phyloP scores from a whole-genome alignment of 1,140 invertebrate species.

The Hypsibius dujardini region DNA sequence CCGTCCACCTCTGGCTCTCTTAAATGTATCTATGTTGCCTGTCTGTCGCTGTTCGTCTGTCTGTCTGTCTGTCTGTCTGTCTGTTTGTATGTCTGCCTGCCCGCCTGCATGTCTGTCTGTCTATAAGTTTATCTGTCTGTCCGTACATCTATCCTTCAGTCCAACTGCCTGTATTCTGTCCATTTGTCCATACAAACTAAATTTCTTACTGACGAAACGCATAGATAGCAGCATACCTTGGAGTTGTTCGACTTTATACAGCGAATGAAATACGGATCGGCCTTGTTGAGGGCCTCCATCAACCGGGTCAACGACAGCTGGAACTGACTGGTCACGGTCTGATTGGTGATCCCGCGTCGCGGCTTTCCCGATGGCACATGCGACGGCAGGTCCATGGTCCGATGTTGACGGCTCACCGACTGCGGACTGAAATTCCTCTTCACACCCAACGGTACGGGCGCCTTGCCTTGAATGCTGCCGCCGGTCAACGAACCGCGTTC shows the following conservation, averaged over 20 bases:
- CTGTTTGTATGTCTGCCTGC: too few species aligned
- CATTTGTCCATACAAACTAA: conserved; percentile 17
- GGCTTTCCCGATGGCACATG: conserved; percentile 9
- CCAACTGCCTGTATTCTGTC: not conserved
- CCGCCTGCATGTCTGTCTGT: too few species aligned
- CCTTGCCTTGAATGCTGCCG: conserved; percentile 25
- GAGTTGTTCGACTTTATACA: conserved; percentile 88
- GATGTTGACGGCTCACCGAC: conserved; percentile 25
- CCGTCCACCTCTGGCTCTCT: too few species aligned
- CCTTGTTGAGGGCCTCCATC: conserved; percentile 81
- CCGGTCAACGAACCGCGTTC: conserved; percentile 26
- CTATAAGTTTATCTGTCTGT: too few species aligned
- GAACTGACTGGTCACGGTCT: conserved; percentile 82
- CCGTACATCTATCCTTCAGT: too few species aligned
- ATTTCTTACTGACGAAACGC: too few species aligned
- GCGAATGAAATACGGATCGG: conserved; percentile 87
- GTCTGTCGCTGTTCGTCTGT: too few species aligned
- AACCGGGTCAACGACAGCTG: conserved; percentile 70
- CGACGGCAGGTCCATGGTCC: conserved; percentile 20
- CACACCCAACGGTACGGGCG: conserved; percentile 11
- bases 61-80: too few species aligned
- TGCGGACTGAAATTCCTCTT: conserved; percentile 23
- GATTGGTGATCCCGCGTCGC: conserved; percentile 26
- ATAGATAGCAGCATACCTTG: too few species aligned
- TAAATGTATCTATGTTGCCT: too few species aligned